phyloP scores from a whole-genome alignment of 2,797 vertebrate species.

The Tolypeutes matacus region DNA sequence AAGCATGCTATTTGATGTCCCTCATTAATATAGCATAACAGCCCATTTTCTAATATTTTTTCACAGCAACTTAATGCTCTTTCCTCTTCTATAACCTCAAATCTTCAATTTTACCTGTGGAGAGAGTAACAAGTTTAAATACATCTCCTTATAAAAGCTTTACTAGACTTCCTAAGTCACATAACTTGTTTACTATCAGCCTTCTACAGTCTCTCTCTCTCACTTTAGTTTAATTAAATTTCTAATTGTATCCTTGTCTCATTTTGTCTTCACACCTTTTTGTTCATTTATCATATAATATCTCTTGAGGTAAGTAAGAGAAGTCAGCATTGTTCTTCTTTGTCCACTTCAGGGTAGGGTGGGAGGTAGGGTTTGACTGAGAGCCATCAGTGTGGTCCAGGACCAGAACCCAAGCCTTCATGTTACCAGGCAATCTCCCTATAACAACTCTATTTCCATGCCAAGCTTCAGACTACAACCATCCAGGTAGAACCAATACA shows the following conservation, averaged over 20 bases:
- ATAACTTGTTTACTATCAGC: background rate
- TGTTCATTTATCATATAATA: background rate
- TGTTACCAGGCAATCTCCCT: background rate
- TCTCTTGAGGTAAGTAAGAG: too few relatives aligned
- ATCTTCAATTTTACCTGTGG: background rate
- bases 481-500: too few relatives aligned
- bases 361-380: too few relatives aligned
- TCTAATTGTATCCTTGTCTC: background rate
- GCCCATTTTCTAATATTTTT: too few relatives aligned
- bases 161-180: too few relatives aligned
- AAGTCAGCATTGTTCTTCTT: too few relatives aligned
- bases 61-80: background rate
- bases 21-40: too few relatives aligned
- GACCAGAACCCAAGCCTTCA: background rate
- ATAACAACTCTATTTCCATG: fast-evolving
- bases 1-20: fast-evolving
- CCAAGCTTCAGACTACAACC: background rate
- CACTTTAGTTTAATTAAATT: background rate
- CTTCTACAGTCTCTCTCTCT: too few relatives aligned
- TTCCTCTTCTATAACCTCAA: background rate
- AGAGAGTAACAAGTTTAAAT: background rate
- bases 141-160: background rate
- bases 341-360: too few relatives aligned
- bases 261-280: background rate
- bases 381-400: too few relatives aligned